Evolutionary conservation across 2,113 vertebrate genomes (phyloP).

Genomic region (Herpetotheres cachinnans): DNA sequence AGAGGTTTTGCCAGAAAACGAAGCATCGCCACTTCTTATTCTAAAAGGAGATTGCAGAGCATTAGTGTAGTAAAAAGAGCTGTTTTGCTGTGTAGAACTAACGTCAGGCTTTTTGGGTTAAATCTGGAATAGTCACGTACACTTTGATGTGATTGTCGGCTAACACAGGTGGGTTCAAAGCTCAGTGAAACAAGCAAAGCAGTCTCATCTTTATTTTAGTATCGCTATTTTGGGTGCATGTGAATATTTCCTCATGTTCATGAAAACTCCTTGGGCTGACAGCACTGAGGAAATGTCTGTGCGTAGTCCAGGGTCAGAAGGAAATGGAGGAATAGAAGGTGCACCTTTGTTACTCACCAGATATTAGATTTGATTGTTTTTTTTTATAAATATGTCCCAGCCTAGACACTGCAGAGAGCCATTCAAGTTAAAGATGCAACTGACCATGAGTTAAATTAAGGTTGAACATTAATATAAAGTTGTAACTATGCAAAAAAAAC

Average conservation of each 20-base stretch:
- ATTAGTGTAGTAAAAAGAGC: background rate
- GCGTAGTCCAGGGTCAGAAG: background rate
- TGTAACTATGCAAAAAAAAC: fast-evolving
- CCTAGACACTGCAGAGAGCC: no score
- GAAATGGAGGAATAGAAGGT: background rate
- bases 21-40: background rate
- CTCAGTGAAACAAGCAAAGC: background rate
- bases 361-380: background rate
- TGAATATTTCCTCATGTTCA: background rate
- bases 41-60: background rate
- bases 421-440: background rate
- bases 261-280: background rate
- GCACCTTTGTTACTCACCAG: background rate
- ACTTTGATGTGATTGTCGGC: background rate
- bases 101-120: background rate
- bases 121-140: background rate
- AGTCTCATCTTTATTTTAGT: slow-evolving; percentile 14
- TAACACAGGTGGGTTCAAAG: background rate
- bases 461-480: background rate
- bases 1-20: background rate
- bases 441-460: background rate
- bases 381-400: background rate
- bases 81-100: background rate
- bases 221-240: background rate
- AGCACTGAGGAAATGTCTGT: background rate